Conservation (phyloP, 2,888 invertebrate genomes). For the Acanthosepion pharaonis region DNA sequence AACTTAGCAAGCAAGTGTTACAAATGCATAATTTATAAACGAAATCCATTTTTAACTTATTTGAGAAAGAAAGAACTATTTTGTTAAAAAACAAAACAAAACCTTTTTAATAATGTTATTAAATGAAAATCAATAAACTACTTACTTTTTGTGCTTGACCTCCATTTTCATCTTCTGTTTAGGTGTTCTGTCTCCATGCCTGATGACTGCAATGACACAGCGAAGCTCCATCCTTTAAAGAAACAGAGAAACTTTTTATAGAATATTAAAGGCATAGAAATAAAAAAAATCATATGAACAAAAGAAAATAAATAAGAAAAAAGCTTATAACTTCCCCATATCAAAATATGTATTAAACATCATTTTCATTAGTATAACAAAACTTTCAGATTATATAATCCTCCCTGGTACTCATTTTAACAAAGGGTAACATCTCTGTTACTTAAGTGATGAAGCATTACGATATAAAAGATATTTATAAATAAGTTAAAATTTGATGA, state of each 20-base stretch:
- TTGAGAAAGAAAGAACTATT: background rate
- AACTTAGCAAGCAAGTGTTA: no score
- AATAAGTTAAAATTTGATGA: no score
- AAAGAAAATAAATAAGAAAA: background rate
- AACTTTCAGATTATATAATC: background rate
- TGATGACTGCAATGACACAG: conserved; percentile 96
- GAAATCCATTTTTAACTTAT: background rate
- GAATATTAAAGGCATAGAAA: background rate
- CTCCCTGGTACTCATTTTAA: background rate
- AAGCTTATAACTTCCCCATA: background rate
- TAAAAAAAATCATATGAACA: no score
- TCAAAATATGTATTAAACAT: background rate
- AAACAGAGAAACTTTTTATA: background rate
- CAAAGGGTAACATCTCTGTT: background rate
- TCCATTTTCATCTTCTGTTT: conserved; percentile 99
- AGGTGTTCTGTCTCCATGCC: conserved; percentile 98
- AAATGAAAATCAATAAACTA: background rate
- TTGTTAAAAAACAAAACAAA: background rate
- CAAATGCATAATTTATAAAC: background rate
- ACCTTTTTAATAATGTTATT: background rate
- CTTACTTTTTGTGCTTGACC: conserved; percentile 83
- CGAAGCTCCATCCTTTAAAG: conserved; percentile 84
- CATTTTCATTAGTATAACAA: background rate
- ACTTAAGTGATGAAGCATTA: background rate
- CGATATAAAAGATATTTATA: no score